phyloP scores from a whole-genome alignment of 2,888 invertebrate species.

The Polylopha cassiicola region DNA sequence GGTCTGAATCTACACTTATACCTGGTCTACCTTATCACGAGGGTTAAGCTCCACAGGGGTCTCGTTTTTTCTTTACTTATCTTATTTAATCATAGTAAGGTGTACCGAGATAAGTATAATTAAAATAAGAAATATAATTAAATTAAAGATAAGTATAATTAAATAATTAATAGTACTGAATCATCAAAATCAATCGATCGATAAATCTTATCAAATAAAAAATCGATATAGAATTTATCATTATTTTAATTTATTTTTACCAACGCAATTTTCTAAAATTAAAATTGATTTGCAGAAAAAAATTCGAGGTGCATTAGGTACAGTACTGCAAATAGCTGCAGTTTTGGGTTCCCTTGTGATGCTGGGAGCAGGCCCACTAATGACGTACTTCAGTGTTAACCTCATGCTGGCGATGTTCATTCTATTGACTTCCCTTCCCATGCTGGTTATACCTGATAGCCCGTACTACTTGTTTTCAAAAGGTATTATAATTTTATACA shows the following conservation, averaged over 20 bases:
- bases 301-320: constrained; percentile 52
- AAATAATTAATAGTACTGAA: too few relatives aligned
- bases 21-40: too few relatives aligned
- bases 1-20: too few relatives aligned
- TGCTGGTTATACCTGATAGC: constrained; percentile 54
- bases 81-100: too few relatives aligned
- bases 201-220: too few relatives aligned
- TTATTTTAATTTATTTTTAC: constrained; percentile 9
- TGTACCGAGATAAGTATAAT: too few relatives aligned
- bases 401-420: constrained; percentile 33
- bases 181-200: too few relatives aligned
- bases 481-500: constrained; percentile 34
- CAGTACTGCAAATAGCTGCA: constrained; percentile 51
- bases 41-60: too few relatives aligned
- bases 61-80: too few relatives aligned
- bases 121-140: too few relatives aligned
- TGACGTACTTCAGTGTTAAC: constrained; percentile 43
- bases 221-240: constrained; percentile 10
- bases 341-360: constrained; percentile 49
- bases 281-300: constrained; percentile 47
- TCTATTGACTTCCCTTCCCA: constrained; percentile 36
- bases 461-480: constrained; percentile 52
- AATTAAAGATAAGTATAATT: too few relatives aligned
- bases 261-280: background rate
- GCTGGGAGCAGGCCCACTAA: constrained; percentile 54